Evolutionary conservation across 1,140 invertebrate species (phyloP).

Genomic region (Mizuhopecten yessoensis): DNA sequence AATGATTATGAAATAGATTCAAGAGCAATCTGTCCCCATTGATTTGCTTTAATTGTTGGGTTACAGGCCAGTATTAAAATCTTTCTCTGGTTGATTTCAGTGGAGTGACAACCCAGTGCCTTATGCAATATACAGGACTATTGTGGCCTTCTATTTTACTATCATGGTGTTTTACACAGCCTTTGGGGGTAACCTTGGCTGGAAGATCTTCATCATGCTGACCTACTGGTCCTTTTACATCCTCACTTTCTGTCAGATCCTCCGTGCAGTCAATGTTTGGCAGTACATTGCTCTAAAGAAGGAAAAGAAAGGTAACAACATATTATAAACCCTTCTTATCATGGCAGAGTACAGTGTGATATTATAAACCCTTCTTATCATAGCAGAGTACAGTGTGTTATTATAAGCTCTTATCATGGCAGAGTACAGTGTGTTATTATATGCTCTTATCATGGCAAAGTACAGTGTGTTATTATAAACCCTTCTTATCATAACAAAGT

Average conservation of each 20-base stretch:
- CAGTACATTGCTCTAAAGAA: conserved; percentile 62
- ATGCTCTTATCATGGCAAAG: no score
- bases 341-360: no score
- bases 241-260: conserved; percentile 68
- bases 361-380: no score
- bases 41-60: no score
- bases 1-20: no score
- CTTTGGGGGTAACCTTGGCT: conserved; percentile 64
- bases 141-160: conserved; percentile 67
- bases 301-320: conserved; percentile 58
- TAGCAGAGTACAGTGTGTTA: no score
- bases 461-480: no score
- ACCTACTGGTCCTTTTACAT: conserved; percentile 79
- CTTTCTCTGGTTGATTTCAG: conserved; percentile 59
- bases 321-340: no score
- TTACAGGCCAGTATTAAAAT: conserved; percentile 9
- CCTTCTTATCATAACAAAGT: no score
- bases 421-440: no score
- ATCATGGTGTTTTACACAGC: conserved; percentile 72
- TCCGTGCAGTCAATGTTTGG: conserved; percentile 73
- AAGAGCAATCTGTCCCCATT: no score
- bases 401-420: no score
- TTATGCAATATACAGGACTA: conserved; percentile 69
- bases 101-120: conserved; percentile 69
- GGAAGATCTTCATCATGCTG: conserved; percentile 77